Base-by-base conservation (phyloP, 2,888 invertebrate genomes). In the Torymus aiolomorphi region DNA sequence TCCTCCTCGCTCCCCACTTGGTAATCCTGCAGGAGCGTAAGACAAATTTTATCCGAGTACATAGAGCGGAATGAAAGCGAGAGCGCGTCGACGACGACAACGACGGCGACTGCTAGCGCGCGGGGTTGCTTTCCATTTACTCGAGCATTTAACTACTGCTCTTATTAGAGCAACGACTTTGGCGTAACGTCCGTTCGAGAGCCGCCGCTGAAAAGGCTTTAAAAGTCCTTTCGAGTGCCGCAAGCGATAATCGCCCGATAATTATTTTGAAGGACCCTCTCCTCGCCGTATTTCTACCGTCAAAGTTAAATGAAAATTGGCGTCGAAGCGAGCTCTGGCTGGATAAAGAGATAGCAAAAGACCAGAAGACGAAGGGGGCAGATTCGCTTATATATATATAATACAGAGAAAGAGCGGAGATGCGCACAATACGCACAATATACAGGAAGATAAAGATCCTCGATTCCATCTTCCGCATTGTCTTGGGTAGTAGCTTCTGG, bases 391-490 rank as follows among this genome's bases (percentile, higher is more conserved):
- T 5, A 31, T 2, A 65, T 52, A 52, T 52, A 1, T 67, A 12
- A 12, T 63, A 62, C 20, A 65, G 12, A 42, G 56, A 51, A 2
- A 49, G 5, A 31, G 31, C 3, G 31, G 31, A 31, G 31, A 54
- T 49, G 63, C 56, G 51, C 78, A 62, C 65, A 82, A 67, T 69
- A 76, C 65, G 73, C 76, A 66, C 72, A 80, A 75, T 72, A 59
- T 57, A 52, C 20, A 67, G 63, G 54, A 84, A 84, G 83, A 85
- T 83, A 81, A 82, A 84, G 82, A 84, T 83, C 83, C 81, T 80
- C 83, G 82, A 83, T 82, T 76, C 80, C 80, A 81, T 84, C 84
- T 84, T 84, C 82, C 81, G 83, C 83, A 84, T 84, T 85, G 83
- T 85, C 83, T 83, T 77, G 71, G 71, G 69, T 80, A 78, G 81